phyloP scores from a whole-genome alignment of 2,888 invertebrate genomes.

The Xylocampa areola region DNA sequence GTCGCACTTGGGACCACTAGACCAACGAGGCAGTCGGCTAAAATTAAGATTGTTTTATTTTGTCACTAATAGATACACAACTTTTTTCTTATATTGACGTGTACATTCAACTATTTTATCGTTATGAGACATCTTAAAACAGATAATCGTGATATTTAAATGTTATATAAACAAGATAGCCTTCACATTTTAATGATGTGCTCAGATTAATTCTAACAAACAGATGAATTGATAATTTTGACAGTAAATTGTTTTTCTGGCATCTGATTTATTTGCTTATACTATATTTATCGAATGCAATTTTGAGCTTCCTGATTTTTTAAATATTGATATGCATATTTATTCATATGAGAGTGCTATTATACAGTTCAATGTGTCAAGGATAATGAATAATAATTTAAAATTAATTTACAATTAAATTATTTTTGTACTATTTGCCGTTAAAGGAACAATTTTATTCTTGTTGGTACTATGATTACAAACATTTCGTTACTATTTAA shows the following conservation, averaged over 20 bases:
- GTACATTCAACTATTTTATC: slow-evolving; percentile 15
- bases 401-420: too few species aligned
- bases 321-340: not conserved
- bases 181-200: slow-evolving; percentile 44
- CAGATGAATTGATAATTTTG: slow-evolving; percentile 31
- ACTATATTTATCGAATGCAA: slow-evolving; percentile 13
- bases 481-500: too few species aligned
- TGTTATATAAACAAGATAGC: slow-evolving; percentile 26
- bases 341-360: not conserved
- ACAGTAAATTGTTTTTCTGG: slow-evolving; percentile 5
- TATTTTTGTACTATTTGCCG: too few species aligned
- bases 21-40: too few species aligned
- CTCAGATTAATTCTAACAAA: slow-evolving; percentile 33
- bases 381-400: too few species aligned
- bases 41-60: slow-evolving; percentile 1
- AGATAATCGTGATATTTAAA: slow-evolving; percentile 44
- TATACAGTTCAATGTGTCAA: not conserved
- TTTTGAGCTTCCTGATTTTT: slow-evolving; percentile 2
- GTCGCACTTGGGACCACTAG: too few species aligned
- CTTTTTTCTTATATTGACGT: slow-evolving; percentile 13
- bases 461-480: too few species aligned
- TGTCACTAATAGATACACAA: slow-evolving; percentile 9
- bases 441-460: too few species aligned
- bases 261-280: slow-evolving; percentile 26
- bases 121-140: slow-evolving; percentile 12